phyloP scores from a whole-genome alignment of 2,113 vertebrate genomes.

The Lontra canadensis region DNA sequence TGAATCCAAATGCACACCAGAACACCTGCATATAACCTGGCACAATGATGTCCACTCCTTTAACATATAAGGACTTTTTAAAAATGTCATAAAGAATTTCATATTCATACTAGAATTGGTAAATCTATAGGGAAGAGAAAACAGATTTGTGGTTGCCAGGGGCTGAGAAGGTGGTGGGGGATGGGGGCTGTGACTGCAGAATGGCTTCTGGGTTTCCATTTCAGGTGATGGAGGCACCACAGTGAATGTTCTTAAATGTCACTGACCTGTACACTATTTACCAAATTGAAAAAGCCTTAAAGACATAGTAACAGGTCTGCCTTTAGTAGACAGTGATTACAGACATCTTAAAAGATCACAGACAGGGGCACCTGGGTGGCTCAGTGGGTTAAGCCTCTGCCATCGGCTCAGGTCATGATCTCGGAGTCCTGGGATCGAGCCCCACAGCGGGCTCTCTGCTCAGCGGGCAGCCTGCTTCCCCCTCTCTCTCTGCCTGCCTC shows the following conservation, averaged over 20 bases:
- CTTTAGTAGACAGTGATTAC: not conserved
- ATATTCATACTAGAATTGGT: not conserved
- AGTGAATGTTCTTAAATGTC: not conserved
- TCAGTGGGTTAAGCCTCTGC: too few species aligned
- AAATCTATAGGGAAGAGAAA: not conserved
- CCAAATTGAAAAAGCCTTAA: not conserved
- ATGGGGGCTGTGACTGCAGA: not conserved
- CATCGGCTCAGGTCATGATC: too few species aligned
- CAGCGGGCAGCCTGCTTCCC: too few species aligned
- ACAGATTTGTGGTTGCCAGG: not conserved
- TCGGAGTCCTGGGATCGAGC: too few species aligned
- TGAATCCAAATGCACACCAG: not conserved
- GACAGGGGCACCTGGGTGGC: too few species aligned
- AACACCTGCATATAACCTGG: not conserved
- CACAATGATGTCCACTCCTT: not conserved
- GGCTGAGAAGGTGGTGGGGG: not conserved
- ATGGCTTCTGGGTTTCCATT: not conserved
- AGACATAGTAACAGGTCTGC: not conserved
- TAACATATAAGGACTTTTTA: not conserved
- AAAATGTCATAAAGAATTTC: not conserved
- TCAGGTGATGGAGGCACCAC: not conserved
- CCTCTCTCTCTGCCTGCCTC: too few species aligned
- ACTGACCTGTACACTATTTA: not conserved
- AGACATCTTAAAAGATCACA: not conserved
- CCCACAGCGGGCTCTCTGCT: too few species aligned